Evolutionary conservation across 2,113 vertebrate species (phyloP).

Genomic region (Anolis sagrei): DNA sequence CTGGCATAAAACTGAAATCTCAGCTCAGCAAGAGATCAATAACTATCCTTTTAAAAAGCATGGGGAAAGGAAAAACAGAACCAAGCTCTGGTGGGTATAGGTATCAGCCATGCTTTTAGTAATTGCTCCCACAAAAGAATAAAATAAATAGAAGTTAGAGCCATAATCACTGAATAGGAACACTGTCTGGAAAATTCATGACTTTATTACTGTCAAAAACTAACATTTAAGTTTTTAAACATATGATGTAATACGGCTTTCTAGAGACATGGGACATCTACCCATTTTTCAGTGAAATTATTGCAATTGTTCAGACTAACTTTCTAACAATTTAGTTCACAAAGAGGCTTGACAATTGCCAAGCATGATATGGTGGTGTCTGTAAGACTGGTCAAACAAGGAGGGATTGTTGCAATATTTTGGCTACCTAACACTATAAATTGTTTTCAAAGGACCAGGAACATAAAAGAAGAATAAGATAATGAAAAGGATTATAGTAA

Average conservation of each 20-base stretch:
- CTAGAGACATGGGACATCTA: conserved; percentile 66
- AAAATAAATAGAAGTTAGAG: conserved; percentile 66
- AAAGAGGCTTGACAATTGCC: conserved; percentile 37
- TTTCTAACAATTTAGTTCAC: conserved; percentile 57
- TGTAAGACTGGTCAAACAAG: conserved; percentile 33
- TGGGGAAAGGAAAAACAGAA: conserved; percentile 62
- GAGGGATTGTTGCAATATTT: conserved; percentile 22
- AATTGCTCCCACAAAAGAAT: conserved; percentile 74
- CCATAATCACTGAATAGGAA: conserved; percentile 64
- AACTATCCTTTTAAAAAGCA: conserved; percentile 82
- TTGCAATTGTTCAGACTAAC: conserved; percentile 60
- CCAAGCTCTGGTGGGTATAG: conserved; percentile 74
- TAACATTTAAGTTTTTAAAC: conserved; percentile 72
- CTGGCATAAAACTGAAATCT: conserved; percentile 95
- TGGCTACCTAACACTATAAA: conserved; percentile 6
- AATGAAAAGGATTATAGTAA: conserved; percentile 31
- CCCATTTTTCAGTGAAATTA: conserved; percentile 70
- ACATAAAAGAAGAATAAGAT: conserved; percentile 63
- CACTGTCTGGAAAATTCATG: conserved; percentile 68
- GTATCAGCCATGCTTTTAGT: conserved; percentile 75
- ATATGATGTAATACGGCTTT: conserved; percentile 70
- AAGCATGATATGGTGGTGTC: conserved; percentile 13
- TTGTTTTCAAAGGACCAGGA: conserved; percentile 41
- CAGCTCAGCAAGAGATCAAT: conserved; percentile 98
- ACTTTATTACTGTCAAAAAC: conserved; percentile 74